A percentile compares a stretch with the other conserved stretches of the same genome.
Conservation (phyloP, 2,888 invertebrate genomes). For the Hypomecis atomaria region DNA sequence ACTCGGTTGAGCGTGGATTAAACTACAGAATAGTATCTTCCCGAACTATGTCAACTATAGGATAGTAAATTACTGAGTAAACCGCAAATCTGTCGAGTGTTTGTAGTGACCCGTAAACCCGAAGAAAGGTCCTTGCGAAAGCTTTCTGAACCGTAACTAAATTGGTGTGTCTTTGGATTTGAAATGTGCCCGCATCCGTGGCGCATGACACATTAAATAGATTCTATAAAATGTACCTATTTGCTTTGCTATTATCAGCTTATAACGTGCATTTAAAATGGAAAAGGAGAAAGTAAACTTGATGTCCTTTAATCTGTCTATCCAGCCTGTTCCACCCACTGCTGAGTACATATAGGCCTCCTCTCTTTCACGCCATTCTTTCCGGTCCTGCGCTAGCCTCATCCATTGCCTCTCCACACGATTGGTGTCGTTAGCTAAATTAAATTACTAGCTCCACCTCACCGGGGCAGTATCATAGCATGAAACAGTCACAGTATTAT, state of each 20-base stretch:
- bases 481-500: slow-evolving; percentile 40
- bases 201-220: slow-evolving; percentile 11
- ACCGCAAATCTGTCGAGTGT: slow-evolving; percentile 15
- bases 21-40: slow-evolving; percentile 11
- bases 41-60: slow-evolving; percentile 5
- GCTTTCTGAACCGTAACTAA: slow-evolving; percentile 52
- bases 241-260: no score
- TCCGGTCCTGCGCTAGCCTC: no score
- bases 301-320: background rate
- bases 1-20: slow-evolving; percentile 1
- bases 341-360: no score
- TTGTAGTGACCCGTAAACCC: slow-evolving; percentile 8
- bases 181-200: background rate
- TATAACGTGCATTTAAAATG: no score
- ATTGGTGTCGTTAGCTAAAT: background rate
- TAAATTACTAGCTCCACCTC: slow-evolving; percentile 20
- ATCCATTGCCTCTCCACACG: no score
- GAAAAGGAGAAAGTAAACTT: no score
- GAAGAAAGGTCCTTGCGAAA: slow-evolving; percentile 44
- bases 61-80: slow-evolving; percentile 10
- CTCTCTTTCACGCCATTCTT: no score
- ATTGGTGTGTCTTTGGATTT: slow-evolving; percentile 52
- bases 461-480: slow-evolving; percentile 17
- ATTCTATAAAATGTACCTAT: background rate
- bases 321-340: background rate